These are phyloP conservation scores for Spicauda simplicius DNA, from an alignment of 2,888 invertebrate species.

Conservation along the genomic window DNA sequence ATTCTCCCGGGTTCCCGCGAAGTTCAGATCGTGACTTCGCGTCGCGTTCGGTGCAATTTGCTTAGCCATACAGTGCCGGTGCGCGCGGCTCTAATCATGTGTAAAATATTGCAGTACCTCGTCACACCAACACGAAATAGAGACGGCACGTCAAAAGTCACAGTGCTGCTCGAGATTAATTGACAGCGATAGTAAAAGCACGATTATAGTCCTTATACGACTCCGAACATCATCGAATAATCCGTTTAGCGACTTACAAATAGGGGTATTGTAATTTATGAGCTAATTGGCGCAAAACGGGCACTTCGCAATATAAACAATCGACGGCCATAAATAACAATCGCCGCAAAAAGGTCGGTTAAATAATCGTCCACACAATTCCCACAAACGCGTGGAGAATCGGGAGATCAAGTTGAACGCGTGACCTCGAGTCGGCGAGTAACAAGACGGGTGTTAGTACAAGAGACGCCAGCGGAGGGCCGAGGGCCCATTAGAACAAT, in stretches of 20 bases:
- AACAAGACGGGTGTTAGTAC: slow-evolving; percentile 65
- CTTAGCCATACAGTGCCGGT: slow-evolving; percentile 81
- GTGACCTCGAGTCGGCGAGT: slow-evolving; percentile 66
- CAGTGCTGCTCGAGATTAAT: slow-evolving; percentile 69
- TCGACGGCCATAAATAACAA: slow-evolving; percentile 48
- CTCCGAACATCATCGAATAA: slow-evolving; percentile 27
- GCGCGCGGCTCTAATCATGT: slow-evolving; percentile 79
- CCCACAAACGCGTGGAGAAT: slow-evolving; percentile 69
- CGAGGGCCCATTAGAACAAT: slow-evolving; percentile 76
- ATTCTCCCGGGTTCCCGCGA: slow-evolving; percentile 79
- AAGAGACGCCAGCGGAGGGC: slow-evolving; percentile 56
- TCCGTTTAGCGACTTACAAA: slow-evolving; percentile 10
- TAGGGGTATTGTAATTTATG: slow-evolving; percentile 13
- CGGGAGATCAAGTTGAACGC: slow-evolving; percentile 69
- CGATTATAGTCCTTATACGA: slow-evolving; percentile 58
- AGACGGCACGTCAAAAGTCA: slow-evolving; percentile 73
- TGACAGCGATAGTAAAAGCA: slow-evolving; percentile 67
- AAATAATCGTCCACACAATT: slow-evolving; percentile 60
- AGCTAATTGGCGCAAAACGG: slow-evolving; percentile 39
- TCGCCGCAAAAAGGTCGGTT: slow-evolving; percentile 49
- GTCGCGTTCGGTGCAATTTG: slow-evolving; percentile 82
- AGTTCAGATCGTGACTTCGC: slow-evolving; percentile 83
- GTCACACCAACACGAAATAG: slow-evolving; percentile 73
- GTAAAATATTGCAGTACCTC: slow-evolving; percentile 80
- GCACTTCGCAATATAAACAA: slow-evolving; percentile 49